Evolutionary conservation across 2,888 invertebrate species (phyloP).

Genomic region (Melitaea athalia): DNA sequence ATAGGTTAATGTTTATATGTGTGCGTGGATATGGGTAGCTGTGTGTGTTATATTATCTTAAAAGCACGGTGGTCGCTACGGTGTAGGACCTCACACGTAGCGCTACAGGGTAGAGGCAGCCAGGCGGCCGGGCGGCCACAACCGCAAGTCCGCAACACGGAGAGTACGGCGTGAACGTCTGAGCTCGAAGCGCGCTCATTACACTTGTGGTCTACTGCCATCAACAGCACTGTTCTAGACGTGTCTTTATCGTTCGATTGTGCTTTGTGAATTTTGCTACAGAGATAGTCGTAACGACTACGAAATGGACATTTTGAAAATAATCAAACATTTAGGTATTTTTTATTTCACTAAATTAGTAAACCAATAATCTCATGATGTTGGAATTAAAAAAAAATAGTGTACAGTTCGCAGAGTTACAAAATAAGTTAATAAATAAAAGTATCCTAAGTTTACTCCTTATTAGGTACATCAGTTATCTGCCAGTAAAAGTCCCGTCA

Average conservation of each 20-base stretch:
- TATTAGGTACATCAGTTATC: too few relatives aligned
- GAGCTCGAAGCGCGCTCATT: constrained; percentile 48
- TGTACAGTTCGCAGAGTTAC: too few relatives aligned
- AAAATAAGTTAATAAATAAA: too few relatives aligned
- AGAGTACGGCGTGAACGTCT: constrained; percentile 48
- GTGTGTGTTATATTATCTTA: background rate
- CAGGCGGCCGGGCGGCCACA: constrained; percentile 11
- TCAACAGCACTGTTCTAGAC: constrained; percentile 49
- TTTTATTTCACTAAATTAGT: too few relatives aligned
- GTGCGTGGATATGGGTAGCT: background rate
- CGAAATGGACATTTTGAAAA: too few relatives aligned
- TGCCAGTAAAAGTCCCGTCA: too few relatives aligned
- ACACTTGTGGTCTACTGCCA: constrained; percentile 49
- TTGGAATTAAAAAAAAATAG: too few relatives aligned
- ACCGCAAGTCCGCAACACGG: constrained; percentile 56
- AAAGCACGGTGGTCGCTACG: constrained; percentile 8
- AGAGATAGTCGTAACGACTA: too few relatives aligned
- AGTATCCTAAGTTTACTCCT: too few relatives aligned
- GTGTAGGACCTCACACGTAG: constrained; percentile 38
- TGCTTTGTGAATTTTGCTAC: background rate
- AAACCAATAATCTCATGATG: too few relatives aligned
- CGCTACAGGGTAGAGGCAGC: constrained; percentile 11
- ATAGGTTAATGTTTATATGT: background rate
- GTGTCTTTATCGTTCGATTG: constrained; percentile 32
- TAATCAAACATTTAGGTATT: too few relatives aligned